These are phyloP conservation scores for Drosophila algonquin DNA, from an alignment of 2,888 invertebrate species.

Conservation along the genomic window DNA sequence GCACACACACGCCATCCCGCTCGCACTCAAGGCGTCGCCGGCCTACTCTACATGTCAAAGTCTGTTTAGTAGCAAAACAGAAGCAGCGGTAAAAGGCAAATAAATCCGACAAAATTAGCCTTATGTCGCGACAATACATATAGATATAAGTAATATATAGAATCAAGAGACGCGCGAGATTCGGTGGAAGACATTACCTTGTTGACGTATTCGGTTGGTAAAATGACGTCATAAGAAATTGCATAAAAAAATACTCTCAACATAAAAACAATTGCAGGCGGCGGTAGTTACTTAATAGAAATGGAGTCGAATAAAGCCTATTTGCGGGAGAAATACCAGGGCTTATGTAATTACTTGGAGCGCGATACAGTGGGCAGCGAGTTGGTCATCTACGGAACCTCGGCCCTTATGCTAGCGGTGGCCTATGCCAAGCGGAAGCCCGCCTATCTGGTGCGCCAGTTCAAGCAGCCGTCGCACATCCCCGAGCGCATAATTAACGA, in stretches of 20 bases:
- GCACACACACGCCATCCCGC: slow-evolving; percentile 43
- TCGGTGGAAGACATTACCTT: slow-evolving; percentile 33
- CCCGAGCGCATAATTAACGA: slow-evolving; percentile 79
- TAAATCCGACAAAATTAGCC: slow-evolving; percentile 40
- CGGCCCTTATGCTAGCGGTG: slow-evolving; percentile 73
- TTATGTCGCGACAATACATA: slow-evolving; percentile 34
- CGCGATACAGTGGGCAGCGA: slow-evolving; percentile 76
- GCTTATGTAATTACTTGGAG: slow-evolving; percentile 80
- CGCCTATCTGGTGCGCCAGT: slow-evolving; percentile 78
- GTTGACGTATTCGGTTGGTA: slow-evolving; percentile 54
- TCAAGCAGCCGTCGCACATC: slow-evolving; percentile 80
- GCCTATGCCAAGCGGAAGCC: slow-evolving; percentile 79
- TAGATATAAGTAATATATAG: slow-evolving; percentile 26
- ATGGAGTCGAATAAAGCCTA: slow-evolving; percentile 62
- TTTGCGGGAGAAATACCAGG: slow-evolving; percentile 68
- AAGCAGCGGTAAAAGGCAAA: slow-evolving; percentile 26
- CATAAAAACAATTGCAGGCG: slow-evolving; percentile 60
- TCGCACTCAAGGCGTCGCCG: slow-evolving; percentile 51
- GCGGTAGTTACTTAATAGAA: slow-evolving; percentile 54
- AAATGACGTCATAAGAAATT: slow-evolving; percentile 72
- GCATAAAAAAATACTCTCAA: slow-evolving; percentile 49
- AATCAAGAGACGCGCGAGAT: slow-evolving; percentile 39
- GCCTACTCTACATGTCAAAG: slow-evolving; percentile 54
- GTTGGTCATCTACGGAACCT: slow-evolving; percentile 75
- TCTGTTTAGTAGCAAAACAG: slow-evolving; percentile 43